A percentile compares a stretch with the other conserved stretches of the same genome.
phyloP scores from a whole-genome alignment of 2,113 vertebrate genomes.

The Dicaeum eximium region DNA sequence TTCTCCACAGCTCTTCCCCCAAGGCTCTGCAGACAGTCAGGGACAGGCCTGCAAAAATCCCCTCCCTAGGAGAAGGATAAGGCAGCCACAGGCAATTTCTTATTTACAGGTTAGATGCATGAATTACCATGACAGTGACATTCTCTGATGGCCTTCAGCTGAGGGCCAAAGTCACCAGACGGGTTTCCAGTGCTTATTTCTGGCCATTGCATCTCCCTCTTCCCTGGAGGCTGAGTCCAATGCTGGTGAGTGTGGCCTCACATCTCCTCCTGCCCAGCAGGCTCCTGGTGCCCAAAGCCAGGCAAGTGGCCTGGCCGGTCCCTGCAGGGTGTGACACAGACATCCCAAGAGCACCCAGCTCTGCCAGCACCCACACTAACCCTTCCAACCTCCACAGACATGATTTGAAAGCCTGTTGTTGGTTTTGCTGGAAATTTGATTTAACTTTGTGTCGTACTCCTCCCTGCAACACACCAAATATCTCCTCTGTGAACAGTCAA shows the following conservation, averaged over 20 bases:
- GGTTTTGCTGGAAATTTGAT: not conserved
- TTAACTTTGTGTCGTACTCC: not conserved
- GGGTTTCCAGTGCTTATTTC: not conserved
- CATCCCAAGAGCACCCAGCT: rapidly evolving
- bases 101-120: not conserved
- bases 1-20: not conserved
- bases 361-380: not conserved
- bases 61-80: not conserved
- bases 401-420: not conserved
- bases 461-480: not conserved
- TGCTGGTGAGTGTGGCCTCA: rapidly evolving
- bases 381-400: not conserved
- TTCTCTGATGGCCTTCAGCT: not conserved
- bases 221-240: not conserved
- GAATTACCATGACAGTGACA: not conserved
- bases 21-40: not conserved
- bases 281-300: not conserved
- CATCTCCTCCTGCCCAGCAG: not conserved
- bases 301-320: not conserved
- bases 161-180: not conserved
- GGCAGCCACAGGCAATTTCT: not conserved
- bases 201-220: not conserved
- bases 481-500: not conserved
- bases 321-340: not conserved
- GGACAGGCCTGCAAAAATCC: not conserved